Percentiles rank a stretch among this genome's conserved stretches.
Evolutionary conservation across 2,113 vertebrate species (phyloP).

Genomic region (Cebidichthys violaceus): DNA sequence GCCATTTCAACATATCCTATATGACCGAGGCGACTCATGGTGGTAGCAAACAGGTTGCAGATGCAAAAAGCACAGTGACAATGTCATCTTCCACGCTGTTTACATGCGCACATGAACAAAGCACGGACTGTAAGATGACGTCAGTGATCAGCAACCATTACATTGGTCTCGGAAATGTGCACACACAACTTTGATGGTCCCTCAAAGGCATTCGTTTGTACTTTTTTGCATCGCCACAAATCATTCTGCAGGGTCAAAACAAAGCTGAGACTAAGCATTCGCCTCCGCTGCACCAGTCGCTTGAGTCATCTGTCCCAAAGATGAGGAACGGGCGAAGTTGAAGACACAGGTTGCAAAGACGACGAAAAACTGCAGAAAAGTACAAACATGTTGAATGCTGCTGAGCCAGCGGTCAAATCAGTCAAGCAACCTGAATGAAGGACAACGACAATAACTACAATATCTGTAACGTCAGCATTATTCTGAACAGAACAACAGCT

Average conservation of each 20-base stretch:
- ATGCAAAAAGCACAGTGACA: constrained; percentile 34
- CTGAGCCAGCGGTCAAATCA: background rate
- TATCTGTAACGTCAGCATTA: constrained; percentile 18
- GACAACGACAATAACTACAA: no score
- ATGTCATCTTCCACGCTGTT: constrained; percentile 9
- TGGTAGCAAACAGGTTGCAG: constrained; percentile 48
- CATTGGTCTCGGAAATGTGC: background rate
- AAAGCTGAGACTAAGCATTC: constrained; percentile 22
- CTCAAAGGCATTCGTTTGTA: constrained; percentile 11
- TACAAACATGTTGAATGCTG: background rate
- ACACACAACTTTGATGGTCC: background rate
- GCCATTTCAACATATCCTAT: constrained; percentile 3
- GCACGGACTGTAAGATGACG: constrained; percentile 1
- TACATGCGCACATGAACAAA: constrained; percentile 5
- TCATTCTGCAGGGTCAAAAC: constrained; percentile 38
- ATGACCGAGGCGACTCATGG: background rate
- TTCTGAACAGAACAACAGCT: constrained; percentile 5
- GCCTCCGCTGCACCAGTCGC: background rate
- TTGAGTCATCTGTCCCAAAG: constrained; percentile 43
- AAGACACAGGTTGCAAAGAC: no score
- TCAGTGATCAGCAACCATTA: background rate
- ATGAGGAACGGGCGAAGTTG: constrained; percentile 30
- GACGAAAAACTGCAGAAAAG: constrained; percentile 2
- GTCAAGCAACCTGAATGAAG: background rate
- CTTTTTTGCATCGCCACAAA: constrained; percentile 39